Evolutionary conservation across 2,888 invertebrate species (phyloP).

Genomic region (Netelia virgata): DNA sequence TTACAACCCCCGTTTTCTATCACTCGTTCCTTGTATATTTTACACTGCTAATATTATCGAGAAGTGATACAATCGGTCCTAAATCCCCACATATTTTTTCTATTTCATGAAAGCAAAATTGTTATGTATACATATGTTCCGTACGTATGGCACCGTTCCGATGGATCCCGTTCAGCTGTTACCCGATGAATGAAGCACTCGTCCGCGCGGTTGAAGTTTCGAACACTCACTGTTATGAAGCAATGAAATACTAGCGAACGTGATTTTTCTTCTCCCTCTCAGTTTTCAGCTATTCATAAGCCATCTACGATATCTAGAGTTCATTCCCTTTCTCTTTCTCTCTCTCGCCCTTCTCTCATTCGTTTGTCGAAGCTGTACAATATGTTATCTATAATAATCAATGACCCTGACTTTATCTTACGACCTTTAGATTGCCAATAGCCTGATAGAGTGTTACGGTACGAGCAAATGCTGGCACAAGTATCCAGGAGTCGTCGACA

Average conservation of each 20-base stretch:
- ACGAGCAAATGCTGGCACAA: slow-evolving; percentile 91
- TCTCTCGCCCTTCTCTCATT: not conserved
- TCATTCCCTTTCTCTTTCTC: not conserved
- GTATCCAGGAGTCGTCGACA: slow-evolving; percentile 88
- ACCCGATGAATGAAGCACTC: slow-evolving; percentile 25
- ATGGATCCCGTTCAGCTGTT: slow-evolving; percentile 1
- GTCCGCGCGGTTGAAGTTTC: not conserved
- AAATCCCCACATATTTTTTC: too few relatives aligned
- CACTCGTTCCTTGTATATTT: not conserved
- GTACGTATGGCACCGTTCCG: not conserved
- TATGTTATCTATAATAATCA: slow-evolving; percentile 49
- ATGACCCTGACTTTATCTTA: slow-evolving; percentile 73
- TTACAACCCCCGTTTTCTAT: not conserved
- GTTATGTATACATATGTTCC: not conserved
- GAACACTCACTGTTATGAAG: not conserved
- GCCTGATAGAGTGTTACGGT: slow-evolving; percentile 90
- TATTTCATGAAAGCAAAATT: too few relatives aligned
- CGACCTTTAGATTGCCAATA: slow-evolving; percentile 85
- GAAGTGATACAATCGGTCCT: too few relatives aligned
- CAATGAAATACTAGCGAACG: not conserved
- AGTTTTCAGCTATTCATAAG: slow-evolving; percentile 1
- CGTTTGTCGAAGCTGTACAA: not conserved
- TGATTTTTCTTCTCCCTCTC: not conserved
- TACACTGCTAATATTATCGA: not conserved
- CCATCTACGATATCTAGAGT: not conserved